Percentiles rank a stretch among this genome's conserved stretches.
Evolutionary conservation across 1,140 invertebrate species (phyloP).

Genomic region (Leptinotarsa lineolata): DNA sequence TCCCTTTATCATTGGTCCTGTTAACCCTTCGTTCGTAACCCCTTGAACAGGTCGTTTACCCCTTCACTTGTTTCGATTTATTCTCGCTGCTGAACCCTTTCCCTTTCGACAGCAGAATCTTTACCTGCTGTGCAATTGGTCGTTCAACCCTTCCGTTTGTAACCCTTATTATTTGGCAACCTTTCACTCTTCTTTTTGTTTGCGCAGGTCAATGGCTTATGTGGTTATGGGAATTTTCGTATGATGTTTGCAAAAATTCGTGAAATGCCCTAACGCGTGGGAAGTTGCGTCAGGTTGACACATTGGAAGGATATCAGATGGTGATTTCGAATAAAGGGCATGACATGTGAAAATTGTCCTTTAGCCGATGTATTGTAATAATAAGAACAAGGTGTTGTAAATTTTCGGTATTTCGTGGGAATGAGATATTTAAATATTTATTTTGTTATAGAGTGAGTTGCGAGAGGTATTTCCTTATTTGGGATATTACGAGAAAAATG

Average conservation of each 20-base stretch:
- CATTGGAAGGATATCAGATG: background rate
- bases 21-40: background rate
- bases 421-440: background rate
- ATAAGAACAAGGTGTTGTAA: background rate
- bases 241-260: background rate
- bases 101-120: background rate
- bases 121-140: constrained; percentile 14
- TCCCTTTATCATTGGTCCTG: background rate
- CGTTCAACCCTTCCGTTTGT: constrained; percentile 14
- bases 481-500: no score
- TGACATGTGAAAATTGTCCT: background rate
- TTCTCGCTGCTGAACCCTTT: background rate
- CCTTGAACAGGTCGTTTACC: constrained; percentile 16
- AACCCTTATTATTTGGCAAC: constrained; percentile 1
- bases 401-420: background rate
- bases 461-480: no score
- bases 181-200: constrained; percentile 4
- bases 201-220: background rate
- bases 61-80: constrained; percentile 1
- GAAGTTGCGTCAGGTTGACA: background rate
- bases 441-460: no score
- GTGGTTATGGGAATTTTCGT: background rate
- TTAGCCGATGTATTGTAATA: background rate
- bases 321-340: background rate
- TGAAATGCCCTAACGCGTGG: background rate